A percentile compares a stretch with the other conserved stretches of the same genome.
phyloP scores from a whole-genome alignment of 2,113 vertebrate genomes.

The Chunga burmeisteri region DNA sequence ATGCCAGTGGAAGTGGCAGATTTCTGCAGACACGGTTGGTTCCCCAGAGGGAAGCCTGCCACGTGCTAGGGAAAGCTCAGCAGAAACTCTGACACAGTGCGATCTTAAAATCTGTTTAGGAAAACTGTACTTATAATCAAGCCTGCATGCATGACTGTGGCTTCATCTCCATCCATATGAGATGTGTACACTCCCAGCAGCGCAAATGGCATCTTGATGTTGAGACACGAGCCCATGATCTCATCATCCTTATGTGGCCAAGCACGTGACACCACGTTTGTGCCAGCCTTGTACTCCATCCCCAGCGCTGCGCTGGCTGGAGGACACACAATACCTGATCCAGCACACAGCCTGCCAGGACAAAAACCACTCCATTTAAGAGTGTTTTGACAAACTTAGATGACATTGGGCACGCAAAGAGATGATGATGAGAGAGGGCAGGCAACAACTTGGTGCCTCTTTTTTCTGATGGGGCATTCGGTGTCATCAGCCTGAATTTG shows the following conservation, averaged over 20 bases:
- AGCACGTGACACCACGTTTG: not conserved
- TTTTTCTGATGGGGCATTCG: not conserved
- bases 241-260: not conserved
- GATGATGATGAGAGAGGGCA: not conserved
- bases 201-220: not conserved
- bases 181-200: not conserved
- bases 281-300: not conserved
- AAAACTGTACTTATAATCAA: not conserved
- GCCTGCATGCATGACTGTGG: not conserved
- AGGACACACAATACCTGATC: not conserved
- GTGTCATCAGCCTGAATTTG: not conserved
- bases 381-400: not conserved
- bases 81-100: not conserved
- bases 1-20: not conserved
- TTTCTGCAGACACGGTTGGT: not conserved
- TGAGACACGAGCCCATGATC: not conserved
- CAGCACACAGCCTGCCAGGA: not conserved
- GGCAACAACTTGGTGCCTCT: not conserved
- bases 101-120: not conserved
- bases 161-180: not conserved
- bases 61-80: not conserved
- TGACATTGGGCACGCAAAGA: too few species aligned
- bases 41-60: not conserved
- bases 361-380: not conserved
- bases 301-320: not conserved